Base-by-base conservation (phyloP, 2,888 invertebrate species). In the Ormyrus labotus region DNA sequence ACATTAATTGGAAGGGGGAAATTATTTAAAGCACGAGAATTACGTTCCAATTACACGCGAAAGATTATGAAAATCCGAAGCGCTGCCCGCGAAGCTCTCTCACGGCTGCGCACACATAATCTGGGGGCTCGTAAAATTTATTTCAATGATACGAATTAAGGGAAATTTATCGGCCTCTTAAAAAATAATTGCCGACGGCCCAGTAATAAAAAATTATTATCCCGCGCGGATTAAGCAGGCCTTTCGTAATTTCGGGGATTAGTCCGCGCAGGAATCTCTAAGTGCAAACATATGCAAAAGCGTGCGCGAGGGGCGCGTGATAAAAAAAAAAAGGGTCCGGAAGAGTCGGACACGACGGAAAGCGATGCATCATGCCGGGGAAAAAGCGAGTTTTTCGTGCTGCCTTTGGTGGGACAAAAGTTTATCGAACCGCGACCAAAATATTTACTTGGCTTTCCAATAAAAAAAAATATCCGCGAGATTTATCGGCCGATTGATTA, bases 211-310 rank as follows among this genome's bases (percentile, higher is more conserved):
- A 71, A 80, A 80, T 79, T 69, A 79, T 69, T 50, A 19, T 58
- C 48, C 55, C 19, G 57, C 48, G 10, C 10, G 72, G 57, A 78
- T 78, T 78, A 73, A 78, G 65, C 63, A 64, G 47, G 47, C 55
- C 34, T 34, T 50, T 8, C 69, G 69, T 74, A 79, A 74, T 79
- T 79, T 64, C 45, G 45, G 57, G 50, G 61, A 73, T 79, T 79
- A 67, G 5, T 34, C 47, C 58, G 4, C 57, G 60, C 10, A 19
- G 19, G 55, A 57, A 57, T 9, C 61, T 48, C 68, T 73, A 73
- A 78, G 78, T 70, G 70, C 74, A 74, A 79, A 74, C 74, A 60
- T 71, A 68, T 57, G 79, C 69, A 57, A 68, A 68, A 68, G 48
- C 5, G 13, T 6, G 60, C 7, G 13, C 51, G 60, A 61, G 55